Evolutionary conservation across 2,888 invertebrate genomes (phyloP).

Genomic region (Ommatoiulus sabulosus): DNA sequence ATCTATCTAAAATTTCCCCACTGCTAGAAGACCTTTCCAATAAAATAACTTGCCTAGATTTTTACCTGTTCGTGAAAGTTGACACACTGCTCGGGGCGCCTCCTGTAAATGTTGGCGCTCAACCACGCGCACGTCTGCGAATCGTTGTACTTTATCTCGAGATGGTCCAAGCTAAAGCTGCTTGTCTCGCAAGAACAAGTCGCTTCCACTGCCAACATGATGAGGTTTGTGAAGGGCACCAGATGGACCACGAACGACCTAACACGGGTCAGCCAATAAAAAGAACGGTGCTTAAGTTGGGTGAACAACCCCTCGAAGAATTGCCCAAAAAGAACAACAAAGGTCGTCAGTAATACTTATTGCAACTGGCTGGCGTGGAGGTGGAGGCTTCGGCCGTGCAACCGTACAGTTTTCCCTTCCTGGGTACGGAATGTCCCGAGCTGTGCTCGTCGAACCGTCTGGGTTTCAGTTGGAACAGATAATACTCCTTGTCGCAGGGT

Average conservation of each 20-base stretch:
- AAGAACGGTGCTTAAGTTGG: background rate
- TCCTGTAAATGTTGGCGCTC: slow-evolving; percentile 78
- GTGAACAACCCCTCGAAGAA: background rate
- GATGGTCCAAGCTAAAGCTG: slow-evolving; percentile 33
- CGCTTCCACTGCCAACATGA: slow-evolving; percentile 84
- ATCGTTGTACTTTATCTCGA: slow-evolving; percentile 52
- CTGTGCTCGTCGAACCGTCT: background rate
- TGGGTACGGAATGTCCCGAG: background rate
- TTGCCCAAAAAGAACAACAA: background rate
- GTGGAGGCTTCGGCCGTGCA: background rate
- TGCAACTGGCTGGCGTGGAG: background rate
- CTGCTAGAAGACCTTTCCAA: no score
- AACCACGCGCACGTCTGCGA: slow-evolving; percentile 67
- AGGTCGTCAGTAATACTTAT: slow-evolving; percentile 49
- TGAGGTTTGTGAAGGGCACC: slow-evolving; percentile 89
- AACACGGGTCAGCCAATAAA: background rate
- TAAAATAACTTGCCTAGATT: no score
- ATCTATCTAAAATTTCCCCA: no score
- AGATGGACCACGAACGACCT: slow-evolving; percentile 93
- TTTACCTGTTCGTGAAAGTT: slow-evolving; percentile 85
- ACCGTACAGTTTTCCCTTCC: slow-evolving; percentile 23
- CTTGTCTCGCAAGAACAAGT: slow-evolving; percentile 60
- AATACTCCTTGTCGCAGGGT: slow-evolving; percentile 85
- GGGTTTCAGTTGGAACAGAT: slow-evolving; percentile 71
- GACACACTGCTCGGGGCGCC: slow-evolving; percentile 80